These are phyloP conservation scores for Mus pahari DNA, from an alignment of 2,113 vertebrate genomes.

Conservation along the genomic window DNA sequence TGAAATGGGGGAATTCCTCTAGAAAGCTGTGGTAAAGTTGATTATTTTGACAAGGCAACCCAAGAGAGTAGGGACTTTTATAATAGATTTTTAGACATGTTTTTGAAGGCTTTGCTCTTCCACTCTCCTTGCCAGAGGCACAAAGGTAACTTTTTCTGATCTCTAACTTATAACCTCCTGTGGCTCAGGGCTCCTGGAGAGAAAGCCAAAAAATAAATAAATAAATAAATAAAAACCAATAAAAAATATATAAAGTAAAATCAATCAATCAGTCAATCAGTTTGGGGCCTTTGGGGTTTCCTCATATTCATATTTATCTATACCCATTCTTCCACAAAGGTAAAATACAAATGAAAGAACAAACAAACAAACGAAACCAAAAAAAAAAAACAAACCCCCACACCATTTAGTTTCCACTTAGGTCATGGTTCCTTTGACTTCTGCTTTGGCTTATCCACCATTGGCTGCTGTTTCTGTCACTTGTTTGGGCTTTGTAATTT, in stretches of 20 bases:
- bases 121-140: not conserved
- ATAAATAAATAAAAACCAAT: not conserved
- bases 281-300: not conserved
- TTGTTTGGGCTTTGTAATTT: slow-evolving; percentile 20
- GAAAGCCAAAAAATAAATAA: not conserved
- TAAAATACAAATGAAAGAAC: not conserved
- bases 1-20: not conserved
- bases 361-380: too few species aligned
- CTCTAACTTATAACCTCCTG: not conserved
- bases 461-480: not conserved
- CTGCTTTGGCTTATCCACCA: not conserved
- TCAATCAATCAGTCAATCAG: not conserved
- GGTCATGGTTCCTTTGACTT: not conserved
- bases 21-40: not conserved
- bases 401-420: not conserved
- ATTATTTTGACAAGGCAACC: not conserved
- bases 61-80: not conserved
- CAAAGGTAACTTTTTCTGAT: not conserved
- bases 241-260: not conserved
- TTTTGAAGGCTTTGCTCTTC: not conserved
- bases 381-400: too few species aligned
- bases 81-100: not conserved
- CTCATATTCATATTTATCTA: not conserved
- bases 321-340: not conserved
- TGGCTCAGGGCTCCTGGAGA: not conserved